A percentile compares a stretch with the other conserved stretches of the same genome.
Evolutionary conservation across 2,888 invertebrate species (phyloP).

Genomic region (Ferrisia virgata): DNA sequence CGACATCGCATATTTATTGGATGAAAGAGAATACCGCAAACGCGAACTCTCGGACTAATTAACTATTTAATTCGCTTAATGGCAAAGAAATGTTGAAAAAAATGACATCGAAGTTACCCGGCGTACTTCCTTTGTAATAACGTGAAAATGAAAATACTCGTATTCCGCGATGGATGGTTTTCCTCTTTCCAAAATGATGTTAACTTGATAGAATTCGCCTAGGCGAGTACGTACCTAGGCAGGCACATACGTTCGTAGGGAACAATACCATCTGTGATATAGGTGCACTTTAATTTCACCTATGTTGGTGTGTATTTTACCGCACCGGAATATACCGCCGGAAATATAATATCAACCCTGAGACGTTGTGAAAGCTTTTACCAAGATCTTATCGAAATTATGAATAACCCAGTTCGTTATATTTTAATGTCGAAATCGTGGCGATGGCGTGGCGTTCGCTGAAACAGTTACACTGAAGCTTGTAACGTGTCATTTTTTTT

Average conservation of each 20-base stretch:
- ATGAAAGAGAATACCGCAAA: not conserved
- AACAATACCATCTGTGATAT: not conserved
- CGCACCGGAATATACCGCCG: not conserved
- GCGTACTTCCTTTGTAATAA: not conserved
- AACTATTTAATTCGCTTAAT: constrained; percentile 1
- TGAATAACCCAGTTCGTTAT: not conserved
- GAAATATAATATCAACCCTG: constrained; percentile 6
- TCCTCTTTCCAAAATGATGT: too few relatives aligned
- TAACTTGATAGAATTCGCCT: too few relatives aligned
- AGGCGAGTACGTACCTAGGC: too few relatives aligned
- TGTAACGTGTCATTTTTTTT: not conserved
- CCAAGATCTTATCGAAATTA: not conserved
- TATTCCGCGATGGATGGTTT: not conserved
- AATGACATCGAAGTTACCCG: not conserved
- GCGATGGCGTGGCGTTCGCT: not conserved
- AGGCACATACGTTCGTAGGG: too few relatives aligned
- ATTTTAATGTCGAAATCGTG: not conserved
- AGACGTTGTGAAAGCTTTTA: not conserved
- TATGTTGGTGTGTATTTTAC: not conserved
- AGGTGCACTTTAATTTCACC: not conserved
- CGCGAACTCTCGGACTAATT: not conserved
- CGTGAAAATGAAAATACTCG: not conserved
- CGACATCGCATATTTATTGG: not conserved
- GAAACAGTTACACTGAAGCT: not conserved
- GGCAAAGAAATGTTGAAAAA: not conserved